Conservation (phyloP, 2,888 invertebrate species). For the Operophtera brumata region DNA sequence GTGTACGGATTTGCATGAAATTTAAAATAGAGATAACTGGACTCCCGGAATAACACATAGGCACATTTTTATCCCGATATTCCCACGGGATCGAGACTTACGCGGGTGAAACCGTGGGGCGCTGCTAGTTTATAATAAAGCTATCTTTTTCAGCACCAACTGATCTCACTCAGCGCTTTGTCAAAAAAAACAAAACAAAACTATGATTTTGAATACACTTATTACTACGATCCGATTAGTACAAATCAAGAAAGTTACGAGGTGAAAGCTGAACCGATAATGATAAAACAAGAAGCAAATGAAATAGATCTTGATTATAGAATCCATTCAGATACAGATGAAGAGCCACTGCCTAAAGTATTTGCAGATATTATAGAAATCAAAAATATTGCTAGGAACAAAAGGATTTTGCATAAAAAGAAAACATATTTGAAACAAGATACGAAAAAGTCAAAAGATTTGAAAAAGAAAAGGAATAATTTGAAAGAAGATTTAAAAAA, state of each 20-base stretch:
- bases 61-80: too few relatives aligned
- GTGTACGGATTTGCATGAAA: too few relatives aligned
- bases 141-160: slow-evolving; percentile 26
- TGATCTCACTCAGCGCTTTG: slow-evolving; percentile 25
- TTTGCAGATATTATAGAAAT: slow-evolving; percentile 3
- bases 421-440: slow-evolving; percentile 1
- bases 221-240: slow-evolving; percentile 2
- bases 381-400: background rate
- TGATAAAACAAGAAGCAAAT: slow-evolving; percentile 16
- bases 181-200: slow-evolving; percentile 8
- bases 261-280: slow-evolving; percentile 17
- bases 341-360: slow-evolving; percentile 3
- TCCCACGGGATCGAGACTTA: too few relatives aligned
- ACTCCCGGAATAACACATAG: too few relatives aligned
- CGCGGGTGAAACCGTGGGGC: too few relatives aligned
- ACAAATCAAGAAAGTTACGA: slow-evolving; percentile 17
- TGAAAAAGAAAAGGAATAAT: slow-evolving; percentile 3
- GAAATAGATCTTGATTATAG: background rate
- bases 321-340: background rate
- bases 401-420: background rate
- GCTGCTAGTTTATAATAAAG: background rate
- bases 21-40: too few relatives aligned
- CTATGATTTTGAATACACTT: slow-evolving; percentile 23
- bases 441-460: slow-evolving; percentile 4
- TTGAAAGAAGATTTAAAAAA: background rate